Base-by-base conservation (phyloP, 2,113 vertebrate genomes). In the Tilapia sparmanii region DNA sequence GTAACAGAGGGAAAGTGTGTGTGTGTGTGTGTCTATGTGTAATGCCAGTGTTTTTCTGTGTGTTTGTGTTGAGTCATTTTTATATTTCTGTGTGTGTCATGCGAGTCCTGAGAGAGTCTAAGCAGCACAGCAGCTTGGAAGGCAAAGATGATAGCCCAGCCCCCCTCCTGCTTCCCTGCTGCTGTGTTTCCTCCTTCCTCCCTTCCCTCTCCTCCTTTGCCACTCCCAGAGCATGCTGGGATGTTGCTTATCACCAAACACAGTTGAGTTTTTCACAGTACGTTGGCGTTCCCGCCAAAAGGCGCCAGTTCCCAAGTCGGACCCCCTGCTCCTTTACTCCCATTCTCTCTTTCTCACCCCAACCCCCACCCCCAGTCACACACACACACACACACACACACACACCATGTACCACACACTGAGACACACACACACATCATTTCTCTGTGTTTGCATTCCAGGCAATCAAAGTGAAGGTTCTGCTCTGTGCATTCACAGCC, bases 381-480 rank as follows among this genome's bases (percentile, higher is more conserved):
- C 47, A 47, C 52, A 22, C 50, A 53, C 47, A 47, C 52, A 22
- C 19, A n/a, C 52, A 79, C 45, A 40, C 11, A 35, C 66, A 26
- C 8, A 52, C 52, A 50, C 79, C 15, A 22, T 85, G 82, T n/a
- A 53, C 53, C 40, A 53, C 81, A 63, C 63, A 53, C 31, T 11
- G 2, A 80, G 1, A 85, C 45, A 83, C 63, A 84, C 63, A 82
- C 29, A 19, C 76, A 82, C 50, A 84, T 29, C 31, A 55, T 19
- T 59, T 91, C 80, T 92, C 84, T 91, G 89, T 94, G 89, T 95
- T 96, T 93, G 90, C 89, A 83, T 92, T 94, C 92, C 91, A 94
- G 91, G 79, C 91, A 91, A 87, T 93, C 91, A 93, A 86, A 94
- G 87, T 86, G 57, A 90, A 90, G 86, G 87, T 91, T 93, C 88